A percentile compares a stretch with the other conserved stretches of the same genome.
phyloP scores from a whole-genome alignment of 2,888 invertebrate species.

The Phengaris arion region DNA sequence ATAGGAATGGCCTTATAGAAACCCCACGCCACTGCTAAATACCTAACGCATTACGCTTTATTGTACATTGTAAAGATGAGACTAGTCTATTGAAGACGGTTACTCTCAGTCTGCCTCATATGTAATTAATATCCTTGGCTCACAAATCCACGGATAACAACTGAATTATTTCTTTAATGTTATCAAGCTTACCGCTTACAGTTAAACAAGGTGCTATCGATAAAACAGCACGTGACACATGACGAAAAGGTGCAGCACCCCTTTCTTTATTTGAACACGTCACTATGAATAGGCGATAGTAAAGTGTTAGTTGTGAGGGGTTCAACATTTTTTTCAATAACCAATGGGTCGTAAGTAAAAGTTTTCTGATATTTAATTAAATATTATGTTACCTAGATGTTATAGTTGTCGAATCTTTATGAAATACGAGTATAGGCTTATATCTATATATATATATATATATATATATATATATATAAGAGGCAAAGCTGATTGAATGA shows the following conservation, averaged over 20 bases:
- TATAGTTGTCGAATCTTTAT: not conserved
- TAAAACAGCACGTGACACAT: constrained; percentile 61
- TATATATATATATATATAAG: too few species aligned
- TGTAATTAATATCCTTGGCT: not conserved
- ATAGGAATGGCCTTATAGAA: too few species aligned
- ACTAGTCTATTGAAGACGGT: not conserved
- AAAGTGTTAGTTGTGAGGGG: constrained; percentile 47
- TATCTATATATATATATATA: too few species aligned
- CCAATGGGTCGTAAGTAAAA: constrained; percentile 28
- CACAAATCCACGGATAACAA: not conserved
- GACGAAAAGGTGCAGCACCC: constrained; percentile 65
- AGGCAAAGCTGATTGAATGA: too few species aligned
- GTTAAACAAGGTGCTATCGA: constrained; percentile 24
- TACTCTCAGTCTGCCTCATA: not conserved
- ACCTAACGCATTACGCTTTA: too few species aligned
- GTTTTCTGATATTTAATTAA: constrained; percentile 22
- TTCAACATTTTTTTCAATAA: constrained; percentile 25
- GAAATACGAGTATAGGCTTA: too few species aligned
- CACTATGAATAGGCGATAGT: constrained; percentile 54
- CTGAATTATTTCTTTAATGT: not conserved
- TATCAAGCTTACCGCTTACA: not conserved
- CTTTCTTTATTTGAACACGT: constrained; percentile 63
- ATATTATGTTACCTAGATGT: not conserved
- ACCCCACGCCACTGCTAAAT: too few species aligned
- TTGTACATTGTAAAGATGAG: not conserved